Evolutionary conservation across 2,113 vertebrate genomes (phyloP).

Genomic region (Anguilla japonica): DNA sequence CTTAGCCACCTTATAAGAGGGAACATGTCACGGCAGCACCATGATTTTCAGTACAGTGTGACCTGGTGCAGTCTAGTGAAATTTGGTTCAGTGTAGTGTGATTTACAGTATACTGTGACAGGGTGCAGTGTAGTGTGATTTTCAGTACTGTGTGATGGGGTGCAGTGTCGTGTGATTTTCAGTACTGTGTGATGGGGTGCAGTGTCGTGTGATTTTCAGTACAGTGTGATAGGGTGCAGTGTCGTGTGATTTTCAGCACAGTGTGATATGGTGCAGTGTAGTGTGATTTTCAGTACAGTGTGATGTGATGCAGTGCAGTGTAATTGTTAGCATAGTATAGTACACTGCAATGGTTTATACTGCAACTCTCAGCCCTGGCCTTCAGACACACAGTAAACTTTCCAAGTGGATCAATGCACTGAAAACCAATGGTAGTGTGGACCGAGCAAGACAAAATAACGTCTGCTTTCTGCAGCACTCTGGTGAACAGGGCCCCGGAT

Average conservation of each 20-base stretch:
- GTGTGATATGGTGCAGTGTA: not conserved
- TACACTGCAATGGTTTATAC: no score
- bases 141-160: no score
- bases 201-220: no score
- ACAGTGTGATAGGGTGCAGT: no score
- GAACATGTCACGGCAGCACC: not conserved
- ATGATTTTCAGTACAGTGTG: not conserved
- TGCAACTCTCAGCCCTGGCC: not conserved
- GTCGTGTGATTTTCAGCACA: not conserved
- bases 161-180: no score
- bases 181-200: no score
- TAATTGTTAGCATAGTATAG: not conserved
- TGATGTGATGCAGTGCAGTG: not conserved
- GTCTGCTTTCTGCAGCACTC: not conserved
- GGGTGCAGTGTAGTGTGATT: not conserved
- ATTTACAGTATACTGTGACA: no score
- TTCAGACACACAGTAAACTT: not conserved
- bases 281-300: not conserved
- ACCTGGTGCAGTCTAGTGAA: not conserved
- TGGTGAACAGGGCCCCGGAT: not conserved
- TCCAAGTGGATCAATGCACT: no score
- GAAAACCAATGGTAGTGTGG: not conserved
- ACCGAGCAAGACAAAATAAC: not conserved
- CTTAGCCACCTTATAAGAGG: no score
- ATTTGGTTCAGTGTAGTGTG: no score